Base-by-base conservation (phyloP, 2,797 vertebrate genomes). In the Melanotaenia parkinsoni region DNA sequence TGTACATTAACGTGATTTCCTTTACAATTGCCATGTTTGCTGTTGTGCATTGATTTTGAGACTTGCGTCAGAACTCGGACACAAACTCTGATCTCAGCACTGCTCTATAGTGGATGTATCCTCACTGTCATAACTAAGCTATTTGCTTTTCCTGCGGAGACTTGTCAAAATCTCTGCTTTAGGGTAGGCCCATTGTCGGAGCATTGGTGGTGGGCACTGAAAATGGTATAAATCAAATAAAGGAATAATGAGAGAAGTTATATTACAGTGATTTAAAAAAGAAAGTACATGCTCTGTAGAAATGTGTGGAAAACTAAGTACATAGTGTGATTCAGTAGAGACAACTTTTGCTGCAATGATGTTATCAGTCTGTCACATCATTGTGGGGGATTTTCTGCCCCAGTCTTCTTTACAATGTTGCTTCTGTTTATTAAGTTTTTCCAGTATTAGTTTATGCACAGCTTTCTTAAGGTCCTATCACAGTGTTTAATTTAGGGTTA, bases 201-300 rank as follows among this genome's bases (percentile, higher is more conserved):
- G 9, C 28, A 38, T 24, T 58, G 50, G 26, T 22, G 51, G 10
- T 65, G 51, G 38, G 58, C 30, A 10, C 35, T 61, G 24, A 56
- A 60, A 64, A 28, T 64, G 43, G 28, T 37, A 28, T 26, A 38
- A 56, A 62, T 10, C 61, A 7, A 47, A 28, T 8, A 63, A 66
- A 22, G 12, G 33, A 58, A 60, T 61, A 11, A 51, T 67, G 63
- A 77, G 22, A 47, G n/a, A 71, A 63, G n/a, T 56, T 30, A 67
- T 28, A 14, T 10, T 56, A 26, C 53, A 30, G 53, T 28, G 4
- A 56, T 30, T 11, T 28, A 26, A 30, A 30, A 53, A 11, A 30
- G 14, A 56, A 30, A 54, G 53, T 54, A 28, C 13, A 26, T 22
- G 5, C 2, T 53, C 24, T 53, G 22, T 14, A 26, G 16, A 3